Base-by-base conservation (phyloP, 2,888 invertebrate genomes). In the Apocheima hispidaria region DNA sequence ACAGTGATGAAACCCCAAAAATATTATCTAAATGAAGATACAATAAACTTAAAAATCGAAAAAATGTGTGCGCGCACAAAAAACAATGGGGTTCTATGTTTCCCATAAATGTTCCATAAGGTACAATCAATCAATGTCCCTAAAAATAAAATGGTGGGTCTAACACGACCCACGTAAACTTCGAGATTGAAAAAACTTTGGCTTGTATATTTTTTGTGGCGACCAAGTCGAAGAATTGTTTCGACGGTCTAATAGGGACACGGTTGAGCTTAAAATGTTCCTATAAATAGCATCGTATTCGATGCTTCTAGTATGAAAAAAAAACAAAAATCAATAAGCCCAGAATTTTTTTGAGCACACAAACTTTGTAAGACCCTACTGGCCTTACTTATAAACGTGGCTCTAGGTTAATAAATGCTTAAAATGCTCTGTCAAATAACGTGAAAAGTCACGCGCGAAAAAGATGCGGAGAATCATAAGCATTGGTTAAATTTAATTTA, bases 121-220 rank as follows among this genome's bases (percentile, higher is more conserved):
- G 91, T 86, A 85, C 88, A 88, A 92, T 92, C 91, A 90, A 92
- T 92, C 92, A 92, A 91, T 87, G 92, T 90, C 92, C 84, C 83
- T 84, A 85, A 84, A 86, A 87, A 85, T 87, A 90, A 91, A 90
- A 87, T 88, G 86, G 83, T 83, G 79, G 82, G 77, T 80, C 79
- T 72, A 82, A 82, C 83, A 79, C 89, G 90, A 89, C 91, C 91
- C 90, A 91, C 89, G 88, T 90, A 87, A 90, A 88, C 83, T 87
- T 81, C 69, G 74, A 81, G 79, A 82, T 82, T 78, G 81, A 82
- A 87, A 90, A 90, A 90, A 84, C 74, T 77, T 79, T 77, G 78
- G 73, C 83, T 84, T 83, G 83, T 84, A 81, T 83, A 81, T 85
- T 87, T 70, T 66, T 68, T 86, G 70, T 70, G 66, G 66, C 80